Percentiles rank a stretch among this genome's conserved stretches.
These are phyloP conservation scores for Mormoops blainvillei DNA, from an alignment of 2,113 vertebrate species.

Conservation along the genomic window DNA sequence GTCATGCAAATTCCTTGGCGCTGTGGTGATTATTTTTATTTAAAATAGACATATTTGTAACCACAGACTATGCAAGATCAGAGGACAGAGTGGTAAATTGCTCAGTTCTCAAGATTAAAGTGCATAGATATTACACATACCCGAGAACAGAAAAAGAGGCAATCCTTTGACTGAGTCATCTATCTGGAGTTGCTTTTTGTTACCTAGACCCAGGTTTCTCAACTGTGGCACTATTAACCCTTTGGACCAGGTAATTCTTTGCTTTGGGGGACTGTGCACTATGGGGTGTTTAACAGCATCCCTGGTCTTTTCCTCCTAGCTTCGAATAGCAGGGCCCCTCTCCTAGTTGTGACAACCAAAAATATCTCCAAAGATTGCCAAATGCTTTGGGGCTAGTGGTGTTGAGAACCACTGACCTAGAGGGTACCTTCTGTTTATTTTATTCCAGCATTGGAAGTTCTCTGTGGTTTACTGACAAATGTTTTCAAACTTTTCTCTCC, in stretches of 20 bases:
- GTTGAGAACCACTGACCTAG: not conserved
- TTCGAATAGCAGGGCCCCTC: not conserved
- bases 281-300: not conserved
- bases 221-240: not conserved
- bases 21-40: constrained; percentile 19
- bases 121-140: not conserved
- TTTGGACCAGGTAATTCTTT: not conserved
- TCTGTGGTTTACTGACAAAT: not conserved
- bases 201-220: not conserved
- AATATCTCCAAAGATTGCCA: not conserved
- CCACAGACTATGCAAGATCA: not conserved
- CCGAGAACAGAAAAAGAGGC: not conserved
- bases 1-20: not conserved
- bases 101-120: not conserved
- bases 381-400: not conserved
- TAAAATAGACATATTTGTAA: not conserved
- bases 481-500: not conserved
- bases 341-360: not conserved
- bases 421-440: not conserved
- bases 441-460: not conserved
- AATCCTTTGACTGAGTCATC: not conserved
- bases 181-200: not conserved
- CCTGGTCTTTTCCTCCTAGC: not conserved
- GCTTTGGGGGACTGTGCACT: not conserved
- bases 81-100: not conserved